These are phyloP conservation scores for Dinomys branickii DNA, from an alignment of 2,113 vertebrate genomes.

Conservation along the genomic window DNA sequence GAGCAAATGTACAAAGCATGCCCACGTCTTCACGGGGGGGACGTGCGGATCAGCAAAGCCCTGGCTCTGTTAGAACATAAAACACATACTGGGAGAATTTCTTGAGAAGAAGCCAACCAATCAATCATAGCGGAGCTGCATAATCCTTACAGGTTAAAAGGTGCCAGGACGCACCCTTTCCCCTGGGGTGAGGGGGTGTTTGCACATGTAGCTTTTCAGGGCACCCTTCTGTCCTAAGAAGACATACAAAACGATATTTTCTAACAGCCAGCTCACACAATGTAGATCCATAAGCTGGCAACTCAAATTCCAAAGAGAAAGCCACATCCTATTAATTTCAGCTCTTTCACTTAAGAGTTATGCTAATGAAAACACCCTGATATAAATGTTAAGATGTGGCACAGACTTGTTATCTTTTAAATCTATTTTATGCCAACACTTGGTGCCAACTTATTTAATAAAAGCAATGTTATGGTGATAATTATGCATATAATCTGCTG, in stretches of 20 bases:
- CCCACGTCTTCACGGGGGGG: conserved; percentile 48
- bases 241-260: neutral
- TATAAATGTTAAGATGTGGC: neutral
- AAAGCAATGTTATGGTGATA: neutral
- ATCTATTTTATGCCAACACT: neutral
- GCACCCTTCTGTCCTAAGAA: neutral
- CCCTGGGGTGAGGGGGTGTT: conserved; percentile 3
- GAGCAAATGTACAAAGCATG: conserved; percentile 72
- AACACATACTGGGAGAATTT: conserved; percentile 59
- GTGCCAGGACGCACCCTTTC: conserved; percentile 63
- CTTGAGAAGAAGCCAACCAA: conserved; percentile 66
- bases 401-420: neutral
- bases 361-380: neutral
- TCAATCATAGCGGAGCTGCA: conserved; percentile 64
- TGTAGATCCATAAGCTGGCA: neutral
- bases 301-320: conserved; percentile 34
- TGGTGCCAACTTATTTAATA: neutral
- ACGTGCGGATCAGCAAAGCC: conserved; percentile 62
- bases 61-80: conserved; percentile 67
- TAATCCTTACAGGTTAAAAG: conserved; percentile 68
- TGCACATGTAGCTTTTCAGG: conserved; percentile 13
- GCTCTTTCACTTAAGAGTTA: conserved; percentile 4
- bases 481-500: neutral
- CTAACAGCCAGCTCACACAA: neutral
- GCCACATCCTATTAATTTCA: neutral